phyloP scores from a whole-genome alignment of 2,888 invertebrate genomes.

The Synergus umbraculus region DNA sequence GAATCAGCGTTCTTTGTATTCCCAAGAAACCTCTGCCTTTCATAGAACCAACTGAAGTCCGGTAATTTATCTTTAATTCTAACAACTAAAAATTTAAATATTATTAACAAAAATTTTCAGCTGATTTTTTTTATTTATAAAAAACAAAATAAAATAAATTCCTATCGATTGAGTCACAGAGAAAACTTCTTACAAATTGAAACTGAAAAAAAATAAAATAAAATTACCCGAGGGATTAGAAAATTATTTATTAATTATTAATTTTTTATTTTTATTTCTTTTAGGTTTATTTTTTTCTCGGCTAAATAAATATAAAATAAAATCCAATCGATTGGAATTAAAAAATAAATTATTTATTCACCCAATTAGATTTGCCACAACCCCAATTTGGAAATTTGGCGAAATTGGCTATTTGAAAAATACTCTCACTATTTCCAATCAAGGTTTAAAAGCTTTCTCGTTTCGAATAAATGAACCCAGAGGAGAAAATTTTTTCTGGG shows the following conservation, averaged over 20 bases:
- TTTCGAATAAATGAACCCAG: neutral
- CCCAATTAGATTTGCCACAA: neutral
- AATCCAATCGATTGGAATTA: too few relatives aligned
- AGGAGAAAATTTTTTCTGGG: neutral
- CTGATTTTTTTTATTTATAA: too few relatives aligned
- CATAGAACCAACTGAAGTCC: neutral
- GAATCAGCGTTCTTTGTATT: conserved; percentile 48
- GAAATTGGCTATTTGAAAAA: neutral
- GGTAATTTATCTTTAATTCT: neutral
- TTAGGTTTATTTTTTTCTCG: too few relatives aligned
- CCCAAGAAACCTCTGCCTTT: neutral
- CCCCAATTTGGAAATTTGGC: neutral
- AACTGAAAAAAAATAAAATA: too few relatives aligned
- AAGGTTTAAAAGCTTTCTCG: neutral
- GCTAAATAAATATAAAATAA: too few relatives aligned
- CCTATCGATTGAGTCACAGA: too few relatives aligned
- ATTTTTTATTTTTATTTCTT: too few relatives aligned
- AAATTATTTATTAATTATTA: too few relatives aligned
- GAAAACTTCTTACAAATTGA: too few relatives aligned
- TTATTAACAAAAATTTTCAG: neutral
- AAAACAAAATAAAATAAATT: too few relatives aligned
- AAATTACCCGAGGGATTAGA: too few relatives aligned
- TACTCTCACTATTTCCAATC: neutral
- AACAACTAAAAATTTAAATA: neutral
- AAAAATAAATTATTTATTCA: neutral